Base-by-base conservation (phyloP, 2,113 vertebrate genomes). In the Phasianus colchicus region DNA sequence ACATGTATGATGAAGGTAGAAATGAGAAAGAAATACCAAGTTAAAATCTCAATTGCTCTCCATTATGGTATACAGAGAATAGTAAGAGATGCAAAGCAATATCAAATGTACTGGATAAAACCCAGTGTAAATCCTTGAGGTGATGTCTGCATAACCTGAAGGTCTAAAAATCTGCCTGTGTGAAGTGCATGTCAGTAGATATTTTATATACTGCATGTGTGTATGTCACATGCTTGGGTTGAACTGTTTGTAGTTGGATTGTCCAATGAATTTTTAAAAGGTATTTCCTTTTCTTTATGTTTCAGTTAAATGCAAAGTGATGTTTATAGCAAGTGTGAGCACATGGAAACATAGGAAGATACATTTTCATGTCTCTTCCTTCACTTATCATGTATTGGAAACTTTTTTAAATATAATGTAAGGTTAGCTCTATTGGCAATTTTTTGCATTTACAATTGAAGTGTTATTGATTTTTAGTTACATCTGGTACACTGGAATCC, bases 401-500 rank as follows among this genome's bases (percentile, higher is more conserved):
- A 71, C 1, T 92, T 66, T 45, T 64, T 10, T 54, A 29, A 50
- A 34, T 55, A 57, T 80, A 50, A 73, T 71, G 36, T 30, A 55
- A 57, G 40, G 87, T 30, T 54, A 29, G 27, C 19, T 6, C 27
- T 83, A 5, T 52, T 92, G 9, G 29, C 18, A 80, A 58, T 76
- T 77, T 86, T 29, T 65, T 70, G 22, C 45, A 58, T 78, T 87
- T 83, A 11, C 71, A 87, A 82, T 60, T 86, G 38, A 85, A 4
- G 3, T n/a, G 81, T 96, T 55, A 45, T 57, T 95, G 63, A 29
- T 97, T 98, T 77, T 72, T 88, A 99, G 99, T 98, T 99, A 88
- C 99, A 99, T 83, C 95, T 99, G 97, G 99, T 99, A n/a, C 99
- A 99, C 95, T 99, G 99, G 99, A 99, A 99, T 96, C 98, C 99